Percentiles rank a stretch among this genome's conserved stretches.
phyloP scores from a whole-genome alignment of 2,797 vertebrate species.

The Selene dorsalis region DNA sequence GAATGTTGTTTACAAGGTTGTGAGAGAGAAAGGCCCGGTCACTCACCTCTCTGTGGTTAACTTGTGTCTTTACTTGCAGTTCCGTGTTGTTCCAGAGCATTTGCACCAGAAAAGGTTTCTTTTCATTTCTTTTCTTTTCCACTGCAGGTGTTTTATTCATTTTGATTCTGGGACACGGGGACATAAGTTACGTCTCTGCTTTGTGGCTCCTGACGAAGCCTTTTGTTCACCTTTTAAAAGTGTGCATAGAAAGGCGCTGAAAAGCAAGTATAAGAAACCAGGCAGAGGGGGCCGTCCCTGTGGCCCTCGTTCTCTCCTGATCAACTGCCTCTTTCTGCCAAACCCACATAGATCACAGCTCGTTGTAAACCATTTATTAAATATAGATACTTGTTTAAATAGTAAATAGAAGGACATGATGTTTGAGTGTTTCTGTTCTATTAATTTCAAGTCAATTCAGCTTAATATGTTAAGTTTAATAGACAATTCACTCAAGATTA shows the following conservation, averaged over 20 bases:
- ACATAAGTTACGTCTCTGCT: conserved; percentile 57
- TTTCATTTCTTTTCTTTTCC: background rate
- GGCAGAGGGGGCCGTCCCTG: conserved; percentile 68
- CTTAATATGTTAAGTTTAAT: background rate
- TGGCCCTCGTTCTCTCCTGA: conserved; percentile 66
- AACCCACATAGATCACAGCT: too few species aligned
- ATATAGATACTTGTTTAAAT: background rate
- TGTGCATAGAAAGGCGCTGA: conserved; percentile 55
- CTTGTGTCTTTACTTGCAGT: background rate
- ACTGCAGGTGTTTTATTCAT: conserved; percentile 60
- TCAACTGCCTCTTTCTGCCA: conserved; percentile 66
- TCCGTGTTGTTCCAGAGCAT: background rate
- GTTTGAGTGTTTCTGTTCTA: background rate
- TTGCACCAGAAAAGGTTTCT: conserved; percentile 2
- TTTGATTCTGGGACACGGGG: conserved; percentile 28
- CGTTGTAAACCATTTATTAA: background rate
- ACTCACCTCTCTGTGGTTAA: background rate
- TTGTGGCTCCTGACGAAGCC: conserved; percentile 57
- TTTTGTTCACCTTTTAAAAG: conserved; percentile 73
- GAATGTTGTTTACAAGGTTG: background rate
- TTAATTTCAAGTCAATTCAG: background rate
- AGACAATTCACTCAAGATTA: background rate
- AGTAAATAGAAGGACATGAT: background rate
- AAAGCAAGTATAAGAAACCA: conserved; percentile 78
- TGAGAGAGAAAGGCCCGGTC: background rate